Evolutionary conservation across 2,888 invertebrate species (phyloP).

Genomic region (Parthenolecanium corni): DNA sequence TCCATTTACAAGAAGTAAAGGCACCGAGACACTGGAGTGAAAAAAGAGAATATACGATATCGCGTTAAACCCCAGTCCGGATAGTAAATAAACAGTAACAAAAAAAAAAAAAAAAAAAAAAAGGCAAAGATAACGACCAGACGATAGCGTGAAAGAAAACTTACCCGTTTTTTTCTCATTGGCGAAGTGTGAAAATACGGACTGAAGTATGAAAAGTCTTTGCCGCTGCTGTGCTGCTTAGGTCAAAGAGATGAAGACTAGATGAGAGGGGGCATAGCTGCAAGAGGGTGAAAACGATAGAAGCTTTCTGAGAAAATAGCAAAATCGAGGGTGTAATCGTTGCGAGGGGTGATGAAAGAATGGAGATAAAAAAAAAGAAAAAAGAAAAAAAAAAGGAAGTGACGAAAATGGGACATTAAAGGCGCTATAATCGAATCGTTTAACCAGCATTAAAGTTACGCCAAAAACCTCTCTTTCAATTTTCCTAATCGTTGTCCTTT

Average conservation of each 20-base stretch:
- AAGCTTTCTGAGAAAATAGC: constrained; percentile 29
- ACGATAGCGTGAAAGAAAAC: constrained; percentile 7
- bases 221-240: too few relatives aligned
- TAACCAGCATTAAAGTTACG: constrained; percentile 11
- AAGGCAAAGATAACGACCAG: constrained; percentile 14
- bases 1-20: background rate
- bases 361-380: constrained; percentile 33
- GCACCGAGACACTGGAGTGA: background rate
- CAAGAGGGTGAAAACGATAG: constrained; percentile 29
- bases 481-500: background rate
- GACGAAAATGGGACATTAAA: constrained; percentile 21
- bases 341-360: too few relatives aligned
- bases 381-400: constrained; percentile 33
- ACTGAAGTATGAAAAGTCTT: too few relatives aligned
- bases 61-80: background rate
- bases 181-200: too few relatives aligned
- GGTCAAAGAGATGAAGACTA: too few relatives aligned
- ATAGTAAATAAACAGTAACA: background rate
- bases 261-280: too few relatives aligned
- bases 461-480: background rate
- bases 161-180: background rate
- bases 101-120: constrained; percentile 17
- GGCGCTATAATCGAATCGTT: constrained; percentile 20
- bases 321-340: constrained; percentile 30
- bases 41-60: background rate